Base-by-base conservation (phyloP, 1,140 invertebrate species). In the Cyclina sinensis region DNA sequence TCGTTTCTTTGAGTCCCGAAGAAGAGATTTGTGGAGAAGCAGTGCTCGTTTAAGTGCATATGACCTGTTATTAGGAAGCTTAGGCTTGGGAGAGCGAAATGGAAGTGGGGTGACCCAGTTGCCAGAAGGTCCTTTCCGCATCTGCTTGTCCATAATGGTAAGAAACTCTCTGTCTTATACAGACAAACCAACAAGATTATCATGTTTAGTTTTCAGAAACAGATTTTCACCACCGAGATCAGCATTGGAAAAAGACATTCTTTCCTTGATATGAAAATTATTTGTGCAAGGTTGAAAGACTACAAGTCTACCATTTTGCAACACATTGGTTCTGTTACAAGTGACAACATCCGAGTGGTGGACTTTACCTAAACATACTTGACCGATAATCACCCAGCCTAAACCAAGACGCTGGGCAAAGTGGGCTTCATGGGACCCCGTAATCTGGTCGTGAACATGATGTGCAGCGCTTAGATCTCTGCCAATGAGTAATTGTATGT, bases 331-430 rank as follows among this genome's bases (percentile, higher is more conserved):
- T 68, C 89, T 89, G 30, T 87, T 70, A 0, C 80, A 80, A 57
- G 85, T 51, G 0, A 90, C 32, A 35, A 2, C 21, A 16, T 70
- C 21, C 5, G 54, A 51, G 37, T n/a, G 48, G 74, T 90, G 91
- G 12, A 59, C 30, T 1, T 89, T 68, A 18, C 78, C 86, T 30
- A 89, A 39, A 79, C 91, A 92, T 1, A 82, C 48, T 35, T 91
- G 86, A 24, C 90, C 89, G 21, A 92, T 62, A 21, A 92, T 81
- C 0, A 91, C 89, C 90, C 90, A 92, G 18, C 91, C 91, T 5
- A 91, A 59, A 1, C n/a, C 30, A 27, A 91, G 48, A 24, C 57
- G 74, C 54, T 92, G 91, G 1, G 90, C 91, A 85, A 74, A 91
- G 0, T 89, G 90, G 4, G 84, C 16, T 4, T 57, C 68, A 3